Evolutionary conservation across 2,888 invertebrate species (phyloP).

Genomic region (Neoitamus cyanurus): DNA sequence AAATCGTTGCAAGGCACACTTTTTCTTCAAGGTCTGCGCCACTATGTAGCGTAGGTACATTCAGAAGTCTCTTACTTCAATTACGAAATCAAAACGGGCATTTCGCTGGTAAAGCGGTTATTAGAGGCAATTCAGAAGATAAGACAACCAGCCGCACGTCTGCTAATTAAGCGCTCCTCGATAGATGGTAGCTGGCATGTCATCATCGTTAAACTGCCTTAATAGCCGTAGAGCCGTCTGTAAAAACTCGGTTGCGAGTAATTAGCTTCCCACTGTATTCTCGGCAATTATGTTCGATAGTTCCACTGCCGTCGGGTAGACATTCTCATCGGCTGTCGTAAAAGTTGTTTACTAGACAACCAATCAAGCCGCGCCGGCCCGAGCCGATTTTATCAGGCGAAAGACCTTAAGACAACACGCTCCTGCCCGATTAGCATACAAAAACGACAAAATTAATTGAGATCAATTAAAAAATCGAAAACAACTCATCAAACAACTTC

Average conservation of each 20-base stretch:
- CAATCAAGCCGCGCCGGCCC: not conserved
- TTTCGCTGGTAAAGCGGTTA: not conserved
- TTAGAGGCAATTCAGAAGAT: not conserved
- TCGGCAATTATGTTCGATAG: slow-evolving; percentile 21
- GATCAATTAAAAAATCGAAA: slow-evolving; percentile 29
- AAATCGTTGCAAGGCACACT: too few relatives aligned
- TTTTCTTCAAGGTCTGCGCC: not conserved
- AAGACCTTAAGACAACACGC: not conserved
- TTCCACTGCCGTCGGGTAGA: slow-evolving; percentile 20
- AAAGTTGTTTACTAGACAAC: slow-evolving; percentile 33
- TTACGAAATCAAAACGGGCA: not conserved
- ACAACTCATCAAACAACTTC: slow-evolving; percentile 30
- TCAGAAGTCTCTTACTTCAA: not conserved
- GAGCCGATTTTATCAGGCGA: slow-evolving; percentile 20
- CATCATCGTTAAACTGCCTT: not conserved
- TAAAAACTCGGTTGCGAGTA: not conserved
- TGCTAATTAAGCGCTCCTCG: not conserved
- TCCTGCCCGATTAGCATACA: not conserved
- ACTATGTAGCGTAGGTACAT: not conserved
- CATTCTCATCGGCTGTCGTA: slow-evolving; percentile 36
- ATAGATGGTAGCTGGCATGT: not conserved
- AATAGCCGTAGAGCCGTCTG: not conserved
- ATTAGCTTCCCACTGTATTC: slow-evolving; percentile 33
- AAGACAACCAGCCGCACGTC: not conserved
- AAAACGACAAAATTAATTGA: slow-evolving; percentile 24